Evolutionary conservation across 2,888 invertebrate genomes (phyloP).

Genomic region (Eumacrocentrus americanus): DNA sequence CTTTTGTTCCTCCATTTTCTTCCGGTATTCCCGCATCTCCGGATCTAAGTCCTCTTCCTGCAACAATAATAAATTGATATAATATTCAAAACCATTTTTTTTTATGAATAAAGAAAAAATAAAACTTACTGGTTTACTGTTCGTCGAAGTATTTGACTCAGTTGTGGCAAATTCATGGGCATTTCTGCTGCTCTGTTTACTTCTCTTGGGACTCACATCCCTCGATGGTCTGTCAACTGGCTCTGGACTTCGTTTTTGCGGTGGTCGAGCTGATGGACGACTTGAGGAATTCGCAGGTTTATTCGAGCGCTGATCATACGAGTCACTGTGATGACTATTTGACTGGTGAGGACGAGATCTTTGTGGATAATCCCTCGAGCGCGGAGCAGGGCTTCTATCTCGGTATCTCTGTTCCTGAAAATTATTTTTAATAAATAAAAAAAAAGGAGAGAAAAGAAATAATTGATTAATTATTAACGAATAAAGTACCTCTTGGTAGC

Average conservation of each 20-base stretch:
- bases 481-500: constrained; percentile 54
- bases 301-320: constrained; percentile 43
- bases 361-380: constrained; percentile 43
- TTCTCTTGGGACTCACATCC: constrained; percentile 51
- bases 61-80: not conserved
- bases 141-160: constrained; percentile 31
- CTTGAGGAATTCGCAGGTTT: constrained; percentile 33
- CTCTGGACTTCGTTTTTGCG: constrained; percentile 43
- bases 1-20: constrained; percentile 63
- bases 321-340: constrained; percentile 44
- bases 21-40: constrained; percentile 61
- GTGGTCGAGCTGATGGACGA: constrained; percentile 33
- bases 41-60: constrained; percentile 57
- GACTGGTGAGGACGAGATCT: constrained; percentile 41
- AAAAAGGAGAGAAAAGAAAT: not conserved
- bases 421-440: constrained; percentile 4
- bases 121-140: constrained; percentile 32
- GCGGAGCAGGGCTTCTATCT: constrained; percentile 47
- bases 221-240: constrained; percentile 40
- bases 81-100: not conserved
- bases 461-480: constrained; percentile 13
- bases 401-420: constrained; percentile 51
- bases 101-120: too few species aligned
- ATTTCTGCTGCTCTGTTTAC: constrained; percentile 46
- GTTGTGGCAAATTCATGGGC: constrained; percentile 51